Evolutionary conservation across 2,888 invertebrate genomes (phyloP), one percentile per base, ranked within the genome.

Genomic region (Seira sanloemensis): DNA sequence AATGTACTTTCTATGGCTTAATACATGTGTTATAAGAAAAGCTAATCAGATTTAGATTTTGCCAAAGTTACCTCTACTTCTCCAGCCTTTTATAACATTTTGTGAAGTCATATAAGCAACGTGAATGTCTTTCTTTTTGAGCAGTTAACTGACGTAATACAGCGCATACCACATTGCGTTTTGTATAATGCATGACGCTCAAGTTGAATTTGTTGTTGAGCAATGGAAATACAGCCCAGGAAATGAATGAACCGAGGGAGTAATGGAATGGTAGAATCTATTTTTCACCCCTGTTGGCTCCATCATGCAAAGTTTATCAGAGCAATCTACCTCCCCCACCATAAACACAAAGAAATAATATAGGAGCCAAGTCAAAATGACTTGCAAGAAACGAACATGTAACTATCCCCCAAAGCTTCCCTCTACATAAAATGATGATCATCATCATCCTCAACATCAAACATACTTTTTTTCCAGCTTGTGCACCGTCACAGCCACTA

Each of bases 221-320:
- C 12, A 66, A 66, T 37, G 27, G 21, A 26, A 9, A 69, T 46
- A 27, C 65, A 7, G 16, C 9, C 18, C 62, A 62, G 62, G 62
- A 54, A 19, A 66, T 80, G 68, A 67, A 74, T 74, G 80, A 80
- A 71, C 54, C 72, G 62, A 69, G 71, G 71, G 71, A 74, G 84
- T 86, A 86, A 81, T 84, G 80, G 84, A 82, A 85, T 83, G 75
- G 72, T 84, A 75, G 78, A 86, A 86, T 86, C 80, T 85, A 89
- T 89, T 88, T 89, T 88, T 88, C 87, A 86, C 87, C 88, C 88
- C 87, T 84, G 86, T 77, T 75, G 85, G 80, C 74, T 86, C 80
- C 87, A 88, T 89, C 89, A 89, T 89, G 89, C 88, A 88, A 89
- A 89, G 86, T 89, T 89, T 88, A 89, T 89, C 88, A 89, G 88